These are phyloP conservation scores for Tuta absoluta DNA, from an alignment of 2,888 invertebrate species.

Conservation along the genomic window DNA sequence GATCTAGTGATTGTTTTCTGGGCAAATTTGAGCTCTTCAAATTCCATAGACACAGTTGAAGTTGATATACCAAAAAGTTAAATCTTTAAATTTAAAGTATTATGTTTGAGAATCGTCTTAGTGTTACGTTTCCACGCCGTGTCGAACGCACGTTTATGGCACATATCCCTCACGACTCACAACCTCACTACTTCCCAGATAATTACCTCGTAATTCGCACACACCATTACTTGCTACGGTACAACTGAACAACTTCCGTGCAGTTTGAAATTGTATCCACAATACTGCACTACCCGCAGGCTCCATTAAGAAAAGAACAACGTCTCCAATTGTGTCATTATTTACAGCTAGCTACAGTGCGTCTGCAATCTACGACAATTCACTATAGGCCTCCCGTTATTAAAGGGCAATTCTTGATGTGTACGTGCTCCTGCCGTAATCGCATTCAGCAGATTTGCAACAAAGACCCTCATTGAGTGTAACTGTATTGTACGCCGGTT, in stretches of 20 bases:
- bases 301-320: conserved; percentile 58
- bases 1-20: too few species aligned
- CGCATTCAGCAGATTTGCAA: conserved; percentile 57
- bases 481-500: conserved; percentile 52
- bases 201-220: background rate
- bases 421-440: conserved; percentile 72
- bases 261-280: conserved; percentile 24
- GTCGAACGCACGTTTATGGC: background rate
- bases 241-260: conserved; percentile 23
- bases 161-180: conserved; percentile 12
- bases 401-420: conserved; percentile 73
- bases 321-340: conserved; percentile 71
- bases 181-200: background rate
- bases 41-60: too few species aligned
- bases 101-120: conserved; percentile 29
- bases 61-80: too few species aligned
- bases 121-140: conserved; percentile 13
- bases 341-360: conserved; percentile 73
- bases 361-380: conserved; percentile 74
- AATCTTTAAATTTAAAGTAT: background rate
- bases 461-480: conserved; percentile 45
- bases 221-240: conserved; percentile 18
- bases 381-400: conserved; percentile 71
- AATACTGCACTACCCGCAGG: conserved; percentile 23
- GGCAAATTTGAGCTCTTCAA: too few species aligned